Evolutionary conservation across 2,888 invertebrate genomes (phyloP).

Genomic region (Plebejus anna): DNA sequence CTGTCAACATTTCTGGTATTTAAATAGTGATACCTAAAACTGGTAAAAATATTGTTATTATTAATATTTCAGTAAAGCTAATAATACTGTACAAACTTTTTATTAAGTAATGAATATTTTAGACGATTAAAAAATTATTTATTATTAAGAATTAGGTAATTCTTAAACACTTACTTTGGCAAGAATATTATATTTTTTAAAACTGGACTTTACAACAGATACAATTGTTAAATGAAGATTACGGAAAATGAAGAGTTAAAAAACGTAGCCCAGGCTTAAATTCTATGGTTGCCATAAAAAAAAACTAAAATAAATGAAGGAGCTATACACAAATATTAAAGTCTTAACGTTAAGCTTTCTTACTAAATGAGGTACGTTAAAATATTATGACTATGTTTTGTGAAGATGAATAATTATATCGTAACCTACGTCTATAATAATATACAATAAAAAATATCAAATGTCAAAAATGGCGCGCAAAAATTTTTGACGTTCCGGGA

Average conservation of each 20-base stretch:
- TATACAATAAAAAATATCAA: conserved; percentile 43
- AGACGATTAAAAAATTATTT: conserved; percentile 25
- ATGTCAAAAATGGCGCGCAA: conserved; percentile 40
- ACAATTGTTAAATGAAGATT: background rate
- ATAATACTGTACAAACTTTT: conserved; percentile 76
- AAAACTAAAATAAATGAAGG: conserved; percentile 23
- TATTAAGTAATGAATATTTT: conserved; percentile 24
- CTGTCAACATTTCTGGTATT: background rate
- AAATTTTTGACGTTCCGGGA: conserved; percentile 26
- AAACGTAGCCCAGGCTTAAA: conserved; percentile 2
- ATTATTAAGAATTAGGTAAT: conserved; percentile 27
- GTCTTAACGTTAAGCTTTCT: conserved; percentile 61
- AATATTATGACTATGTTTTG: conserved; percentile 72
- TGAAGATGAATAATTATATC: conserved; percentile 52
- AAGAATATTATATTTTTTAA: conserved; percentile 49
- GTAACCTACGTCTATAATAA: conserved; percentile 50
- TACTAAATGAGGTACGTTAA: conserved; percentile 77
- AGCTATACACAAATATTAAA: conserved; percentile 41
- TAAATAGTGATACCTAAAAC: conserved; percentile 30
- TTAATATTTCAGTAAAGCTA: conserved; percentile 72
- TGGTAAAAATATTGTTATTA: conserved; percentile 40
- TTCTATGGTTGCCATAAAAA: conserved; percentile 23
- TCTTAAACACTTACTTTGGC: conserved; percentile 60
- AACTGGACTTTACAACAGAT: background rate
- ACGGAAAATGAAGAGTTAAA: background rate